Evolutionary conservation across 1,140 invertebrate genomes (phyloP), one percentile per base, ranked within the genome.

Genomic region (Araneus ventricosus): DNA sequence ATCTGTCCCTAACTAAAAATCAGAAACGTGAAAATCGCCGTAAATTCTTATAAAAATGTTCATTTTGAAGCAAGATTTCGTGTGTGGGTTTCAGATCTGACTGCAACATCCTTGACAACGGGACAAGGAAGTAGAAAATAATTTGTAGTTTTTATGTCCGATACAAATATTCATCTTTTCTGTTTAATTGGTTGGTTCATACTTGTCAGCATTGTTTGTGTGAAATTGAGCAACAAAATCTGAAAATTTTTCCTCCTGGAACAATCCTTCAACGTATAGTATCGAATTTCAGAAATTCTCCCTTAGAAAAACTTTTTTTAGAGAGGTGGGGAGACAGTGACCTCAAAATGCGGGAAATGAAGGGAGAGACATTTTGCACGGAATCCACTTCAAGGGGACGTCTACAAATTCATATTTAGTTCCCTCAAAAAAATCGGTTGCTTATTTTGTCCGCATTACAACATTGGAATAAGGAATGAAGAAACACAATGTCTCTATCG

Each of bases 71-170:
- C 8, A 17, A 70, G 67, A 70, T 70, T 70, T 70, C 67, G 67
- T 70, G 67, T 70, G 67, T 70, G 67, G 67, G 67, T 75, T 75
- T 75, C 27, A 75, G 14, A 14, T 75, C 67, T 75, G 67, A 75
- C 27, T 5, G 67, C 67, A 75, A 75, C 30, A 75, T 20, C 67
- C 67, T 75, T 75, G 67, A 75, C 30, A 75, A 34, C 14, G 67
- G 67, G 67, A 75, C 30, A 75, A 75, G 67, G 67, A 75, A 75
- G 67, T 37, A 22, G 5, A 34, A 75, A 75, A 22, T 75, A 75
- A 75, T 75, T 75, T 34, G 67, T 34, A 75, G 67, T 34, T 75
- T 75, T 20, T 30, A 75, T 75, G 67, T 75, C 30, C 67, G 27
- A 37, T 20, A 30, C 30, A 75, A 75, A 75, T 75, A 75, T 75